phyloP scores from a whole-genome alignment of 2,888 invertebrate species.

The Lepidonotus clava region DNA sequence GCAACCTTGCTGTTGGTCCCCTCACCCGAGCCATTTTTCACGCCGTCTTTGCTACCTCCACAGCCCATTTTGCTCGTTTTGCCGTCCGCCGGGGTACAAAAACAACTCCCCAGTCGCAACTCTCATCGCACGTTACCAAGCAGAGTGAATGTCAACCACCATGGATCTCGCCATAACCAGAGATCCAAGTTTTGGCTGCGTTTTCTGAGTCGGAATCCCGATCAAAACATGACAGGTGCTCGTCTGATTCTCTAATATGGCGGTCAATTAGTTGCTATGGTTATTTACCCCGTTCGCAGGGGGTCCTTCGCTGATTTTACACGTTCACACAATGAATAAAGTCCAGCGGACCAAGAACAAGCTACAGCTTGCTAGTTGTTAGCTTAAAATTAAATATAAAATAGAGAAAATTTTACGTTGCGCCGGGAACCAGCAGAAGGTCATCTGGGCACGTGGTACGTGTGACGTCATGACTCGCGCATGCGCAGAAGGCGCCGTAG shows the following conservation, averaged over 20 bases:
- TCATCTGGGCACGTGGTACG: not conserved
- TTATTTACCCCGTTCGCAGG: conserved; percentile 13
- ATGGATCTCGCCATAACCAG: not conserved
- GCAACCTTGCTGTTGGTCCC: conserved; percentile 8
- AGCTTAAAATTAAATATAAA: no score
- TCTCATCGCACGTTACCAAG: not conserved
- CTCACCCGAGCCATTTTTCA: not conserved
- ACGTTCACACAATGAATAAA: no score
- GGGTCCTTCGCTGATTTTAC: not conserved
- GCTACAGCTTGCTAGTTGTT: no score
- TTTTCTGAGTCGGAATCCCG: no score
- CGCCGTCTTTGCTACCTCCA: conserved; percentile 58
- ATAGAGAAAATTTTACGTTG: no score
- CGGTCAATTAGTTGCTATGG: conserved; percentile 53
- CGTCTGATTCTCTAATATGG: conserved; percentile 16
- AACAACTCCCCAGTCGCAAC: not conserved
- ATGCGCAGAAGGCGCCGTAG: not conserved
- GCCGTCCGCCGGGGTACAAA: not conserved
- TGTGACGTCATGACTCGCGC: conserved; percentile 10
- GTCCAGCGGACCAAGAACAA: no score
- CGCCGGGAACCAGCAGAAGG: no score
- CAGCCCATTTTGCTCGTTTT: conserved; percentile 61
- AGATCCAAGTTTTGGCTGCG: no score
- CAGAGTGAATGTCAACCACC: not conserved
- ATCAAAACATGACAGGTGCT: conserved; percentile 50